Evolutionary conservation across 2,113 vertebrate genomes (phyloP), one percentile per base, ranked within the genome.

Genomic region (Meleagris gallopavo): DNA sequence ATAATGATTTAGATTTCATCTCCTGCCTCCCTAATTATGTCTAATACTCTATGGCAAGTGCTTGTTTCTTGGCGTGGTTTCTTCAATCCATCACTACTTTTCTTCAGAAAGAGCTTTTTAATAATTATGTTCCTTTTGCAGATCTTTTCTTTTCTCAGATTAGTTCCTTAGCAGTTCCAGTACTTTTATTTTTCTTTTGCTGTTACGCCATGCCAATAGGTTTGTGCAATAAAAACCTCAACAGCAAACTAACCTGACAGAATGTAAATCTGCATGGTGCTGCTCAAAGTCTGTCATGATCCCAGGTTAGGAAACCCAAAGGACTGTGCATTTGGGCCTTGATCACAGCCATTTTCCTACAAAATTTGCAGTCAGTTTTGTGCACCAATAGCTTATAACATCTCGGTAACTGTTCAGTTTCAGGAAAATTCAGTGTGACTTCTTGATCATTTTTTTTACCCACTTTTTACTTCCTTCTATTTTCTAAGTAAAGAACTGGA

Each of bases 191-290:
- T 87, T 57, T 87, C 29, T 67, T 38, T 38, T 43, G 29, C 22
- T 61, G 48, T 65, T 38, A 75, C 1, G 0, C 17, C 36, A 34
- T 36, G 45, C 30, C 40, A 84, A 62, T 36, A 93, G 70, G 91
- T 86, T 69, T 4, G 65, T 66, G 81, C 58, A 76, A 48, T 61
- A 90, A 92, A 90, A 36, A 79, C 65, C 73, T 88, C 83, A 82
- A 79, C 18, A 75, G 41, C 4, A 72, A 30, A 83, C 54, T 87
- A 90, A 94, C 58, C 13, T 10, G 6, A 45, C 21, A 61, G 40
- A 89, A 88, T 45, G 74, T 88, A 92, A 93, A 93, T 86, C 73
- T 90, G 40, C 36, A 57, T 27, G 84, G 73, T 83, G 70, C n/a
- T 75, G 43, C 62, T 69, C 66, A 81, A 79, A 84, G 64, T 54